Base-by-base conservation (phyloP, 2,797 vertebrate genomes). In the Menidia menidia region DNA sequence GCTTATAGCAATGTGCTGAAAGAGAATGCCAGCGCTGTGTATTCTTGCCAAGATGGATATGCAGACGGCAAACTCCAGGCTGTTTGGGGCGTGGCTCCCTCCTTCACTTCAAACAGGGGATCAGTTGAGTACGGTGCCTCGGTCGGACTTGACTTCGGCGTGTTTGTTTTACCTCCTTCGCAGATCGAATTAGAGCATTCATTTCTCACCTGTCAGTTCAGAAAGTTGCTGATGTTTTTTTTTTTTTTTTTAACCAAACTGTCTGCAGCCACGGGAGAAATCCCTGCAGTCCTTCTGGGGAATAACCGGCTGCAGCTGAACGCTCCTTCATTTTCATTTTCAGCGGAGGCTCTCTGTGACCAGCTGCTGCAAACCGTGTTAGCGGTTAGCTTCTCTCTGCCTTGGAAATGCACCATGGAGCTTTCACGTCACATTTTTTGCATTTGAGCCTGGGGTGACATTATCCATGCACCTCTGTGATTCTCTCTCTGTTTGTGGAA, bases 31-130 rank as follows among this genome's bases (percentile, higher is more conserved):
- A 83, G 84, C 60, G 31, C 73, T 89, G 84, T 90, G 81, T 88
- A 81, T 87, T 80, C 75, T 69, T 82, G 89, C 89, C 91, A 90
- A 92, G 86, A 93, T 87, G 85, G 82, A 92, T 93, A 78, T 77
- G 83, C 73, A 78, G 83, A 84, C 81, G 65, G 86, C 77, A 88
- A 91, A 89, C 87, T 87, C 74, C 1, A 62, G 77, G 80, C 78
- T 82, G 86, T 75, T 72, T 60, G 83, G 83, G 89, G 90, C 65
- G 88, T 83, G 83, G 83, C 69, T 75, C 63, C 45, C 60, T 67
- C 41, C 59, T 68, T 83, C 77, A 81, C 51, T 64, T 81, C 88
- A 92, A 92, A 90, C 81, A 90, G 72, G n/a, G 78, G 78, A 84
- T 84, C 62, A 65, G 72, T 48, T 62, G 78, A 74, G 71, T 63